A percentile compares a stretch with the other conserved stretches of the same genome.
These are phyloP conservation scores for Mythimna ferrago DNA, from an alignment of 2,888 invertebrate genomes.

Conservation along the genomic window DNA sequence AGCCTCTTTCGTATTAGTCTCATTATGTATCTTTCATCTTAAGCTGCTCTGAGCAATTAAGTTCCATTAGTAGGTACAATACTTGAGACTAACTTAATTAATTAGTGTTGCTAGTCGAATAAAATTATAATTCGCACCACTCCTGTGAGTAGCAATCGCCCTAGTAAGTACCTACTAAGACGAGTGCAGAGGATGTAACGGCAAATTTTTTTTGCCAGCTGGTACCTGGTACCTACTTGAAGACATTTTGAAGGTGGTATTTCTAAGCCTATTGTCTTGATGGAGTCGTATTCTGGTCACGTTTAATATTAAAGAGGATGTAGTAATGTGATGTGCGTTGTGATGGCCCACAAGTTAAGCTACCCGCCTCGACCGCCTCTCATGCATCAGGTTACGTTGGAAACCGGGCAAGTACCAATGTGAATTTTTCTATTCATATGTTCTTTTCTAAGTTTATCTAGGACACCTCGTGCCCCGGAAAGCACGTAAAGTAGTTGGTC, in stretches of 20 bases:
- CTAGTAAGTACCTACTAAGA: not conserved
- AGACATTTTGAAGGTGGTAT: conserved; percentile 23
- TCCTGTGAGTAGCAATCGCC: no score
- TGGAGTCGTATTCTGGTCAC: conserved; percentile 38
- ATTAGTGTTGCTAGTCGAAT: conserved; percentile 9
- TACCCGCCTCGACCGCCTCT: no score
- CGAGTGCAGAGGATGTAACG: conserved; percentile 19
- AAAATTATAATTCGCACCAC: not conserved
- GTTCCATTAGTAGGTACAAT: not conserved
- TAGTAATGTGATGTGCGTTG: not conserved
- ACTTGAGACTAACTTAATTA: not conserved
- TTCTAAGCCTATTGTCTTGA: conserved; percentile 47
- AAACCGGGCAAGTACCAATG: no score
- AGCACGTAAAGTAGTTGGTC: no score
- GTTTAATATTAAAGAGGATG: conserved; percentile 24
- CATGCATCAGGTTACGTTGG: no score
- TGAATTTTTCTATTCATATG: no score
- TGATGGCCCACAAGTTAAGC: no score
- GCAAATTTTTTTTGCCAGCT: conserved; percentile 27
- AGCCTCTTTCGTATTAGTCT: not conserved
- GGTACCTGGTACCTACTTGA: not conserved
- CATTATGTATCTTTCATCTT: not conserved
- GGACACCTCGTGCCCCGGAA: no score
- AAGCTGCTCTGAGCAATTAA: not conserved
- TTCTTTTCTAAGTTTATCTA: no score